phyloP scores from a whole-genome alignment of 2,888 invertebrate species.

The Keiferia lycopersicella region DNA sequence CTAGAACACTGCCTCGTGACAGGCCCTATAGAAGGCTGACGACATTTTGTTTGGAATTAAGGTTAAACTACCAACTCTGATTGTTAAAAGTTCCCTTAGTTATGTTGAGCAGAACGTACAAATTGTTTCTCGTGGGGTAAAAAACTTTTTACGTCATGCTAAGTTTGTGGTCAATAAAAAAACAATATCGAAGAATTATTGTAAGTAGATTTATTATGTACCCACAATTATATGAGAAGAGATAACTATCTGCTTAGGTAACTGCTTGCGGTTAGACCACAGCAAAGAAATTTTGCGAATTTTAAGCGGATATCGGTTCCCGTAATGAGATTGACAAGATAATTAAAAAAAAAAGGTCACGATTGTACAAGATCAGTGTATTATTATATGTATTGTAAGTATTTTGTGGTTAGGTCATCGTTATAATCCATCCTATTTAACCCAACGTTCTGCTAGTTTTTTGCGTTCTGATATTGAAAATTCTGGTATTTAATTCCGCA shows the following conservation, averaged over 20 bases:
- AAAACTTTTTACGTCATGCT: no score
- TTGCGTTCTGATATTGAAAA: neutral
- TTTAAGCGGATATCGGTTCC: neutral
- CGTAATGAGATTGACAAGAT: neutral
- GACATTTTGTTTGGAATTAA: slow-evolving; percentile 13
- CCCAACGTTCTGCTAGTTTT: neutral
- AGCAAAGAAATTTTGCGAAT: no score
- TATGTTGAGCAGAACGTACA: neutral
- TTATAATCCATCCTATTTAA: neutral
- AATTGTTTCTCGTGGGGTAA: neutral
- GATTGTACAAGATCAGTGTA: neutral
- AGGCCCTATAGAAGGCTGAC: slow-evolving; percentile 19
- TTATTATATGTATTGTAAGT: neutral
- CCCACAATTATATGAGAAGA: no score
- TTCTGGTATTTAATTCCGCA: no score
- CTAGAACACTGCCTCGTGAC: slow-evolving; percentile 18
- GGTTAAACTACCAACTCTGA: slow-evolving; percentile 11
- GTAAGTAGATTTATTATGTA: no score
- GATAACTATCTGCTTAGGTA: no score
- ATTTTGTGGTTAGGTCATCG: slow-evolving; percentile 6
- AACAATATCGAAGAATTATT: no score
- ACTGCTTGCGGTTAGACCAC: no score
- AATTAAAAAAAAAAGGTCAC: neutral
- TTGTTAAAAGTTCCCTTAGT: neutral
- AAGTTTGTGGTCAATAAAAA: no score